Evolutionary conservation across 2,888 invertebrate species (phyloP).

Genomic region (Drosophila rubida): DNA sequence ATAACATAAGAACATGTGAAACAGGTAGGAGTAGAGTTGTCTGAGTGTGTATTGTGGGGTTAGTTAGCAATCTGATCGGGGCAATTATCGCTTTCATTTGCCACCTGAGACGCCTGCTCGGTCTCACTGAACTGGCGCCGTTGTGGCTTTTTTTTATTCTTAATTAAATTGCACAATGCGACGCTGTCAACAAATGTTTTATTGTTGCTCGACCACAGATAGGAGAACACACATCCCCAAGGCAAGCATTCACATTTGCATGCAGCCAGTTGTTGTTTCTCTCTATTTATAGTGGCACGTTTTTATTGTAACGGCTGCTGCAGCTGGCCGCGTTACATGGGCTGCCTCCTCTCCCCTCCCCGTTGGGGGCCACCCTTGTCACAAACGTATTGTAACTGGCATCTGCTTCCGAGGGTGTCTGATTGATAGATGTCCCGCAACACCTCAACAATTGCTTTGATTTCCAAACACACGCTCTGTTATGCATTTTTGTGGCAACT

Average conservation of each 20-base stretch:
- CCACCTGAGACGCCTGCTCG: constrained; percentile 22
- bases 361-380: no score
- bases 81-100: constrained; percentile 41
- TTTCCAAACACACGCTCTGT: constrained; percentile 28
- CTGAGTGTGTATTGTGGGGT: background rate
- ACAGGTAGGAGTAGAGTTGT: background rate
- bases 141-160: constrained; percentile 18
- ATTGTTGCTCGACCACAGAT: constrained; percentile 33
- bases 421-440: constrained; percentile 63
- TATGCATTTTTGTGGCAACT: constrained; percentile 25
- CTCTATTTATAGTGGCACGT: constrained; percentile 32
- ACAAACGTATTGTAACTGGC: constrained; percentile 1
- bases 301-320: constrained; percentile 6
- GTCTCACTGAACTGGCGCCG: constrained; percentile 6
- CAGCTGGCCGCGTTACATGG: constrained; percentile 3
- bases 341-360: background rate
- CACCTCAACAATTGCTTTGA: constrained; percentile 68
- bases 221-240: background rate
- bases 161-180: constrained; percentile 60
- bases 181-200: constrained; percentile 47
- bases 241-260: constrained; percentile 22
- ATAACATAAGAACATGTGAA: constrained; percentile 12
- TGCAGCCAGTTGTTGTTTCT: background rate
- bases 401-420: constrained; percentile 22
- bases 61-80: constrained; percentile 35